Evolutionary conservation across 2,113 vertebrate species (phyloP), one percentile per base, ranked within the genome.

Genomic region (Cottus gobio): DNA sequence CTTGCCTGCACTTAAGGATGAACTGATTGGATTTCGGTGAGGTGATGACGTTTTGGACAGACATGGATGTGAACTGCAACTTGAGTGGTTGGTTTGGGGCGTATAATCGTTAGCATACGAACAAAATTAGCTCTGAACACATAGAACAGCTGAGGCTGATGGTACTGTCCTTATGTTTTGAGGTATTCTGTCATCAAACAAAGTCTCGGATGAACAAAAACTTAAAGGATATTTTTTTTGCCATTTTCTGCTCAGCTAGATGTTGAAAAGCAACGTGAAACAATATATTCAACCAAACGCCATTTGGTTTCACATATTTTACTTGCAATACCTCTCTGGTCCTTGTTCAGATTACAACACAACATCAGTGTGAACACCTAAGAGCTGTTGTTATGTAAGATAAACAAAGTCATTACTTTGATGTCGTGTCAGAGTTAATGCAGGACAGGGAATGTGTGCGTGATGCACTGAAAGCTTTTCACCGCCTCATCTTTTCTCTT

Each of bases 251-350:
- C 11, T 12, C 10, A 11, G 8, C 50, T 54, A 4, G 22, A 52
- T 54, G 50, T 54, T 54, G n/a, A 54, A n/a, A 50, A 22, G 48
- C 48, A 50, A 24, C 10, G 22, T 24, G 52, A n/a, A 24, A 54
- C 52, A 54, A 54, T 50, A 50, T 22, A 50, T 24, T 24, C 52
- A n/a, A 24, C 3, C n/a, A 54, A 54, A 54, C 24, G 0, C 1
- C 11, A 39, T 39, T 63, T 63, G 22, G 61, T 63, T 39, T 82
- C 18, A 75, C 61, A 52, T 73, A 39, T 24, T 13, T 72, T 8
- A 58, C 57, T 26, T 12, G 0, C 68, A 22, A 58, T 44, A 46
- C 8, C 52, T 22, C 48, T 64, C 0, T 4, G 60, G 26, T 36
- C 0, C 36, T 42, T 26, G 30, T 68, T 18, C 24, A 64, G 67